A percentile compares a stretch with the other conserved stretches of the same genome.
Evolutionary conservation across 1,140 invertebrate species (phyloP).

Genomic region (Nylanderia fulva): DNA sequence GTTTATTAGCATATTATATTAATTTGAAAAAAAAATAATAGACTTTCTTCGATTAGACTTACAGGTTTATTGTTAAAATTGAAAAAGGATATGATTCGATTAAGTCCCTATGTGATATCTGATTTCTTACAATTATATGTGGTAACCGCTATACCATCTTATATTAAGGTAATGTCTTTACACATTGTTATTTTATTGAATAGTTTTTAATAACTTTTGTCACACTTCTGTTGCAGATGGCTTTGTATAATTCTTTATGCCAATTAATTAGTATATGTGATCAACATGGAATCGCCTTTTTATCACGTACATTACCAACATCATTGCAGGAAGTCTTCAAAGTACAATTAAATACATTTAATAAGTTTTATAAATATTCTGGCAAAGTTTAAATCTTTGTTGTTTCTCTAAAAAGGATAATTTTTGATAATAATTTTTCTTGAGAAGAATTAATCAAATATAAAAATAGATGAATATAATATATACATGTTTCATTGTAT

Average conservation of each 20-base stretch:
- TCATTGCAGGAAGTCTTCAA: constrained; percentile 84
- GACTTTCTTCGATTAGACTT: constrained; percentile 71
- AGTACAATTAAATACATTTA: constrained; percentile 80
- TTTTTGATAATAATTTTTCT: neutral
- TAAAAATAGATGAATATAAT: neutral
- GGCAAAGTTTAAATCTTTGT: constrained; percentile 81
- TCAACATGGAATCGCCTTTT: constrained; percentile 81
- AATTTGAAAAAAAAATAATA: constrained; percentile 19
- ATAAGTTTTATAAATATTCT: constrained; percentile 84
- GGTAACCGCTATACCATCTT: constrained; percentile 78
- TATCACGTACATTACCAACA: constrained; percentile 80
- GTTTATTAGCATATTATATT: constrained; percentile 3
- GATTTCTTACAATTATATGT: constrained; percentile 84
- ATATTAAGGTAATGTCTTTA: constrained; percentile 82
- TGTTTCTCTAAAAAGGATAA: neutral
- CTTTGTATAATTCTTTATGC: constrained; percentile 80
- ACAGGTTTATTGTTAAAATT: constrained; percentile 77
- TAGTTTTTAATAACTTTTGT: constrained; percentile 57
- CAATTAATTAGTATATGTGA: constrained; percentile 83
- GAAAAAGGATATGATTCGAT: constrained; percentile 81
- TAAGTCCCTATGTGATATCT: constrained; percentile 82
- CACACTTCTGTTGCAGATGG: constrained; percentile 76
- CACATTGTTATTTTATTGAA: neutral
- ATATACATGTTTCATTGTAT: too few relatives aligned
- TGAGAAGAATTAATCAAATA: neutral